Base-by-base conservation (phyloP, 2,888 invertebrate species). In the Trypoxylon attenuatum region DNA sequence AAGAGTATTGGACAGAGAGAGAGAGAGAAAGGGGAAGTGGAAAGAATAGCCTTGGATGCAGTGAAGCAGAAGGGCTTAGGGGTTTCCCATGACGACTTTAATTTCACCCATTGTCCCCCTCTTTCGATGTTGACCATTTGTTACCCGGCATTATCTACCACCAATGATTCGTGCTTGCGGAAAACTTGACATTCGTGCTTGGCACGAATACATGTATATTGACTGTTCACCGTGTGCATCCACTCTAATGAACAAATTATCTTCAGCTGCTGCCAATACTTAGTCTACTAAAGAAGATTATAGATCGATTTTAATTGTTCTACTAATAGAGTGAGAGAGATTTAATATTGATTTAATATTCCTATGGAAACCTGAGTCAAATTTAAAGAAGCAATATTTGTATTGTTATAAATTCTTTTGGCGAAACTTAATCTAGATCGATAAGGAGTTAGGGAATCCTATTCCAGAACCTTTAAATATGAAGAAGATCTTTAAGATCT, bases 51-150 rank as follows among this genome's bases (percentile, higher is more conserved):
- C 62, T 66, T 58, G 71, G 76, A 75, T 76, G 82, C 84, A 82
- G 76, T 76, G 71, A 79, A 84, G 82, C 80, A 81, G 82, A 84
- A 83, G 81, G 81, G 80, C 72, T 77, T 80, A 76, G 78, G 47
- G 82, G 77, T 84, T 86, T 85, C 85, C 86, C 86, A 86, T 85
- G 84, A 83, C 84, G 82, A 82, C 78, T 84, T 83, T 79, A 81
- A 85, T 85, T 85, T 81, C 70, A 52, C 42, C 72, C 77, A 80
- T 82, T 81, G 79, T 79, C 77, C 74, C 46, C 65, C 39, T 13
- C 33, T 23, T 13, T 45, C 42, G 39, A 29, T 10, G 60, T 76
- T 66, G 77, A 65, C 70, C 78, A 71, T 74, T 77, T 68, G 67
- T 71, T 71, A 73, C 63, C 69, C 67, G 57, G 59, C 45, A 69